Base-by-base conservation (phyloP, 37 sponge, comb jelly and placozoan species). In the Petrosia ficiformis region DNA sequence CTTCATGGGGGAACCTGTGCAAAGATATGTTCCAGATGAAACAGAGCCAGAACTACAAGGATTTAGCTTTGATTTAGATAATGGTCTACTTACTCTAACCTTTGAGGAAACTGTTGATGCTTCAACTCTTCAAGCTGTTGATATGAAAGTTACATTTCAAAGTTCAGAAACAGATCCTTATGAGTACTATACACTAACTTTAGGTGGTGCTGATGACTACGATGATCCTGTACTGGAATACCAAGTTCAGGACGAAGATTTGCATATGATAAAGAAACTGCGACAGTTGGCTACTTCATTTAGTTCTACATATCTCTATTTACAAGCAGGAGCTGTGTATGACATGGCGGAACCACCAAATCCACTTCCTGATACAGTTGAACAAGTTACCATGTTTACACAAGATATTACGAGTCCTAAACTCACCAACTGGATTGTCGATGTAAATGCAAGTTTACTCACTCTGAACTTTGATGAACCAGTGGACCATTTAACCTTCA, bases 31-130 rank as follows among this genome's bases (percentile, higher is more conserved):
- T 37, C 65, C 39, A 35, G 96, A 95, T 44, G 77, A 67, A 2
- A 87, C 89, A 25, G 26, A 63, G 28, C 96, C 96, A 31, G n/a
- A 38, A 14, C 71, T 95, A 63, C 39, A 75, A 0, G 44, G 59
- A 0, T 95, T 95, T 68, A 75, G 82, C 29, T 85, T 95, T 88
- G 96, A 95, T 76, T 65, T 95, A 22, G 75, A 95, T 70, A 42
- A 35, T n/a, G 96, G 92, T 3, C 8, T 68, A 0, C 73, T 95
- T 24, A 44, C 52, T 19, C 63, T 91, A 1, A 95, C 87, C 21
- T 95, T 95, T 82, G 87, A 91, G 43, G 96, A 95, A 65, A 95
- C 92, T 42, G 92, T 95, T 22, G 82, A 95, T 52, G 72, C 83
- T 16, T 67, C 75, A 14, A 91, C 77, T n/a, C 64, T 95, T n/a